Percentiles rank a stretch among this genome's conserved stretches.
Conservation (phyloP, 2,797 vertebrate species). For the Dromococcyx pavoninus region DNA sequence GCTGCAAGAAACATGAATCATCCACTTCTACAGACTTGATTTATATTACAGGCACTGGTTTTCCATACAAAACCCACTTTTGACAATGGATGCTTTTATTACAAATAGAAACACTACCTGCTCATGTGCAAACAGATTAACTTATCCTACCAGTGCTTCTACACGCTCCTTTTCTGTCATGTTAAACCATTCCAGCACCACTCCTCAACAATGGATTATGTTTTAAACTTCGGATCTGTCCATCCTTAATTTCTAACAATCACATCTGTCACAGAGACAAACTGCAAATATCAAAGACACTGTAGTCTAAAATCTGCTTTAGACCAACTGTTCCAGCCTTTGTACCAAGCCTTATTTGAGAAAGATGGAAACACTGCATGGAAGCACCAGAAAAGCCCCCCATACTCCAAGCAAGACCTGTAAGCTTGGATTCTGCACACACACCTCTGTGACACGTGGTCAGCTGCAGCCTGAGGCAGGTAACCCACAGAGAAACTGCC, state of each 20-base stretch:
- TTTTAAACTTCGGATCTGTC: neutral
- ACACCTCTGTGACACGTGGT: fast-evolving
- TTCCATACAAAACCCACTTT: neutral
- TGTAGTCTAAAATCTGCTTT: neutral
- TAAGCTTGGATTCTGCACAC: neutral
- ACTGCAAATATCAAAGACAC: neutral
- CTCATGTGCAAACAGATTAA: neutral
- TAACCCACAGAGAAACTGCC: neutral
- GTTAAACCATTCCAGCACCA: neutral
- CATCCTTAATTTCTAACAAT: neutral
- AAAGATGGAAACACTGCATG: fast-evolving
- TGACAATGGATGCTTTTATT: neutral
- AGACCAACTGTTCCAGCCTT: neutral
- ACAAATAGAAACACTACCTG: neutral
- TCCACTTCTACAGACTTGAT: neutral
- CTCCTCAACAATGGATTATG: fast-evolving
- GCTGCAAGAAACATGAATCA: neutral
- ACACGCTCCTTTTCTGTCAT: neutral
- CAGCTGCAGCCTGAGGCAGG: neutral
- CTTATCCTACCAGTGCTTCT: neutral
- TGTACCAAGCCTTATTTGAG: neutral
- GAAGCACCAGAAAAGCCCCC: neutral
- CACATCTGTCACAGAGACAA: neutral
- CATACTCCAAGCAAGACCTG: neutral
- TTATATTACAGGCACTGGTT: neutral